Percentiles rank a stretch among this genome's conserved stretches.
phyloP scores from a whole-genome alignment of 2,888 invertebrate species.

The Argyresthia goedartella region DNA sequence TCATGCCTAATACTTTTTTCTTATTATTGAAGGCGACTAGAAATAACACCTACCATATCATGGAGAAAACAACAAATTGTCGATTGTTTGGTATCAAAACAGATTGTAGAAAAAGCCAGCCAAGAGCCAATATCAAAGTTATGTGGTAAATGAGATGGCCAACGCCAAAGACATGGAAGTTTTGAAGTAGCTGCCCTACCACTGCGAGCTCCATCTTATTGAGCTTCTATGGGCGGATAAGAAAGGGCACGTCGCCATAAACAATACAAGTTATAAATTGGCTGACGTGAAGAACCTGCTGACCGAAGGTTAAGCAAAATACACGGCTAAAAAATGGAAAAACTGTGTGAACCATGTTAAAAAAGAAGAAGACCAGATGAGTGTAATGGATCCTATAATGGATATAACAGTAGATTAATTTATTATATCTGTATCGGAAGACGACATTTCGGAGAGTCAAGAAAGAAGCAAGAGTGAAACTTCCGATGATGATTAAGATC shows the following conservation, averaged over 20 bases:
- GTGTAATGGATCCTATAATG: neutral
- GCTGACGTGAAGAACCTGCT: neutral
- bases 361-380: too few species aligned
- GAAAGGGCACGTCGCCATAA: neutral
- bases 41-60: too few species aligned
- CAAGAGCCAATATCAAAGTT: neutral
- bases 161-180: neutral
- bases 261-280: slow-evolving; percentile 1
- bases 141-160: neutral
- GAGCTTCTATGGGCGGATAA: slow-evolving; percentile 3
- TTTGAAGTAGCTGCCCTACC: neutral
- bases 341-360: too few species aligned
- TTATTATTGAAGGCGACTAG: too few species aligned
- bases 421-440: too few species aligned
- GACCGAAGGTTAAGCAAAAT: neutral
- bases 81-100: slow-evolving; percentile 5
- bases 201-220: slow-evolving; percentile 1
- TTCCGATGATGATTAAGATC: too few species aligned
- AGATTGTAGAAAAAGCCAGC: neutral
- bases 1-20: too few species aligned
- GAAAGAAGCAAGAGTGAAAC: too few species aligned
- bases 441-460: too few species aligned
- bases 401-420: neutral
- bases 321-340: too few species aligned
- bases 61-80: slow-evolving; percentile 8